Conservation (phyloP, 2,113 vertebrate species). For the Spermophilus dauricus region DNA sequence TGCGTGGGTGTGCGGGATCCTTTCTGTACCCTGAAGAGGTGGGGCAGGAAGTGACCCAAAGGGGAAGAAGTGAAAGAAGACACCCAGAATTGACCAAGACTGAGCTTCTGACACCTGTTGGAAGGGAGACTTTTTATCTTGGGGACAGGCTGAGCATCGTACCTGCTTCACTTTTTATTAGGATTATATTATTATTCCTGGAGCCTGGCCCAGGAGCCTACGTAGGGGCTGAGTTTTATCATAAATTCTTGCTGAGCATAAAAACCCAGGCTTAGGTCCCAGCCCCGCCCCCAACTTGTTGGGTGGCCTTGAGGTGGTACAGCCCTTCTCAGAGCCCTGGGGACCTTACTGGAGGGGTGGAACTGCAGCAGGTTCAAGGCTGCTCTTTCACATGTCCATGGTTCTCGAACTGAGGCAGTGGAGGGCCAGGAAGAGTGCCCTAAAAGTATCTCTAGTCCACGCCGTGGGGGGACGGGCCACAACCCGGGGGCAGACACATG, state of each 20-base stretch:
- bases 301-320: background rate
- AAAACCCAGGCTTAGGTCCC: background rate
- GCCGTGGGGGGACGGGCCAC: background rate
- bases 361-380: background rate
- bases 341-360: background rate
- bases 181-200: background rate
- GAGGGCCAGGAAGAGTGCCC: background rate
- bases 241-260: conserved; percentile 2
- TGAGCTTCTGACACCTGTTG: background rate
- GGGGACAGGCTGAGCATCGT: background rate
- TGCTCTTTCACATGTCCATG: background rate
- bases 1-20: background rate
- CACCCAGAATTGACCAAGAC: background rate
- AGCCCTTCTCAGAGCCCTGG: background rate
- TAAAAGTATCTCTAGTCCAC: background rate
- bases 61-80: background rate
- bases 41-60: background rate
- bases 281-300: background rate
- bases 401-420: background rate
- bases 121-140: background rate
- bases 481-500: background rate
- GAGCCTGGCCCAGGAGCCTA: background rate
- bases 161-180: background rate
- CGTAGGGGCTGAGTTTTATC: background rate
- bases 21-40: background rate